phyloP scores from a whole-genome alignment of 1,140 invertebrate genomes.

The Polyergus mexicanus region DNA sequence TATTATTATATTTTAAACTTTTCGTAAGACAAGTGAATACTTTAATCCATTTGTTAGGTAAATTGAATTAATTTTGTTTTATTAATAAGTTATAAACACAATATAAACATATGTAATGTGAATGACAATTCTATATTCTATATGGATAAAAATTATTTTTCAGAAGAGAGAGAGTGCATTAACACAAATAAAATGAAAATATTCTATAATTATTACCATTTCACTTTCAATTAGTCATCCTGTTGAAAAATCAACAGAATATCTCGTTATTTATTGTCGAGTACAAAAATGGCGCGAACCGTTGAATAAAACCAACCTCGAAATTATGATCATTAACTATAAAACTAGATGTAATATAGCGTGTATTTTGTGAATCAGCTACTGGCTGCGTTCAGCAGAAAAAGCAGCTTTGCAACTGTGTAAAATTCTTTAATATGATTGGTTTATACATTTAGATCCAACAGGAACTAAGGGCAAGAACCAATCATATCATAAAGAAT shows the following conservation, averaged over 20 bases:
- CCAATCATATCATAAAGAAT: no score
- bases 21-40: neutral
- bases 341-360: neutral
- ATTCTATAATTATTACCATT: conserved; percentile 34
- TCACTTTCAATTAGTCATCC: conserved; percentile 3
- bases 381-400: no score
- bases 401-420: no score
- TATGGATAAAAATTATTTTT: neutral
- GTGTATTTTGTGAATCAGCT: neutral
- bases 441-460: no score
- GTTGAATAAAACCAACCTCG: neutral
- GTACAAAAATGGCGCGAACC: conserved; percentile 15
- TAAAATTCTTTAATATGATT: no score
- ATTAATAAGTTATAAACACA: neutral
- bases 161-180: neutral
- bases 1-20: neutral
- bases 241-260: neutral
- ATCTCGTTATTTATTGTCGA: neutral
- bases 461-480: no score
- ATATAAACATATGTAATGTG: neutral
- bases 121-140: neutral
- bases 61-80: conserved; percentile 26
- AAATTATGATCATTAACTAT: neutral
- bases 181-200: neutral
- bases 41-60: neutral